These are phyloP conservation scores for Zele albiditarsus DNA, from an alignment of 2,888 invertebrate genomes.

Conservation along the genomic window DNA sequence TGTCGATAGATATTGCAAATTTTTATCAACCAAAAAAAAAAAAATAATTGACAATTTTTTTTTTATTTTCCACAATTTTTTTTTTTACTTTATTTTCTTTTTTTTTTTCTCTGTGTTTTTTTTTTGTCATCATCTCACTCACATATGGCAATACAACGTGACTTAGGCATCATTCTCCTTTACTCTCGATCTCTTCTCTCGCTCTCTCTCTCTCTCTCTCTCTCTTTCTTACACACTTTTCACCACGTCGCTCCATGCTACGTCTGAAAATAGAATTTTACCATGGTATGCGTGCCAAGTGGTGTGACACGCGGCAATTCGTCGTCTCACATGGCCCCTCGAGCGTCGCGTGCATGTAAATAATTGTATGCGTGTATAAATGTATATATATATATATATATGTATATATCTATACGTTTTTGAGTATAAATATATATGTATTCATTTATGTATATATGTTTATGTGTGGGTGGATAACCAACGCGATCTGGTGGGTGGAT, in stretches of 20 bases:
- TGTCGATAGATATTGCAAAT: too few relatives aligned
- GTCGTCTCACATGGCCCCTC: constrained; percentile 26
- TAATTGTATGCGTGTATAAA: constrained; percentile 24
- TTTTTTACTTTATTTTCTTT: constrained; percentile 17
- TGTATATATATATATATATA: constrained; percentile 47
- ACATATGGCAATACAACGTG: constrained; percentile 5
- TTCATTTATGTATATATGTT: constrained; percentile 48
- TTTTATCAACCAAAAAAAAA: too few relatives aligned
- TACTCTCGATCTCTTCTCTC: too few relatives aligned
- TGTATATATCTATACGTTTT: too few relatives aligned
- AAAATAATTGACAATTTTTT: background rate
- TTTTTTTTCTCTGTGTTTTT: background rate
- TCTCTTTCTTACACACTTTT: constrained; percentile 1
- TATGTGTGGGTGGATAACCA: constrained; percentile 50
- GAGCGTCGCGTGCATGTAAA: constrained; percentile 12
- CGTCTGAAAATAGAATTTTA: constrained; percentile 42
- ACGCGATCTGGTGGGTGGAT: constrained; percentile 58
- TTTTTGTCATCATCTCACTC: background rate
- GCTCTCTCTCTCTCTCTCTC: background rate
- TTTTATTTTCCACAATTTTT: background rate
- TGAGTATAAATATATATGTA: constrained; percentile 7
- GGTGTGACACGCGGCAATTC: constrained; percentile 36
- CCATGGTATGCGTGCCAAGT: constrained; percentile 42
- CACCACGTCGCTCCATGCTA: constrained; percentile 5
- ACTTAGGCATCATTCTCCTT: background rate